phyloP scores from a whole-genome alignment of 2,113 vertebrate genomes.

The Syrmaticus mikado region DNA sequence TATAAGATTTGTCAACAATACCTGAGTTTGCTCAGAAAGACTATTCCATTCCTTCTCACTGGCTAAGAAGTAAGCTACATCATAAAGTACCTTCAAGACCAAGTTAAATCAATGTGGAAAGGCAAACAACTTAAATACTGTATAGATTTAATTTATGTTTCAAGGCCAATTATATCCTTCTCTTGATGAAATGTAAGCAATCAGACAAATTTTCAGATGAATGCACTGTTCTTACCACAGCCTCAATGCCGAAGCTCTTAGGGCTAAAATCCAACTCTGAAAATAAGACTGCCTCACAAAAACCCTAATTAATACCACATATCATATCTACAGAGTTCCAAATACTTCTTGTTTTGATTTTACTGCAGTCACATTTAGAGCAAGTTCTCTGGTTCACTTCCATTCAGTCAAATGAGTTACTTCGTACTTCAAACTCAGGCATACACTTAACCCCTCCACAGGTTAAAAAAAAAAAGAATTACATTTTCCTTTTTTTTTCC shows the following conservation, averaged over 20 bases:
- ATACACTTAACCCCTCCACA: background rate
- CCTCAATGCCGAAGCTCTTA: background rate
- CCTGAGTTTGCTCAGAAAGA: background rate
- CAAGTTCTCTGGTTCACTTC: background rate
- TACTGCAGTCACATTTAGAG: background rate
- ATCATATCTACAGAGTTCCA: background rate
- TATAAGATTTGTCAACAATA: slow-evolving; percentile 1
- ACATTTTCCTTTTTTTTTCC: background rate
- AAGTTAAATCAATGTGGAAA: slow-evolving; percentile 4
- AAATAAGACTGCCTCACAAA: background rate
- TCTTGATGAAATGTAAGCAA: slow-evolving; percentile 35
- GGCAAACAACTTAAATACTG: background rate
- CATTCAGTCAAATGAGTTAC: background rate
- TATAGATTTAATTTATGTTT: slow-evolving; percentile 34
- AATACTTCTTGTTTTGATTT: background rate
- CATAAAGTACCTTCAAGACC: background rate
- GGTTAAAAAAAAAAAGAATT: background rate
- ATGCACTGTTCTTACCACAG: background rate
- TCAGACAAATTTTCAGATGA: slow-evolving; percentile 1
- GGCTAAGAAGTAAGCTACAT: background rate
- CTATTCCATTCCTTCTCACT: background rate
- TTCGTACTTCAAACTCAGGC: background rate
- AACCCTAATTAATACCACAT: background rate
- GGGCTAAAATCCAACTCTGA: background rate
- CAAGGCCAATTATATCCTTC: background rate